A percentile compares a stretch with the other conserved stretches of the same genome.
Evolutionary conservation across 2,797 vertebrate species (phyloP).

Genomic region (Paguma larvata): DNA sequence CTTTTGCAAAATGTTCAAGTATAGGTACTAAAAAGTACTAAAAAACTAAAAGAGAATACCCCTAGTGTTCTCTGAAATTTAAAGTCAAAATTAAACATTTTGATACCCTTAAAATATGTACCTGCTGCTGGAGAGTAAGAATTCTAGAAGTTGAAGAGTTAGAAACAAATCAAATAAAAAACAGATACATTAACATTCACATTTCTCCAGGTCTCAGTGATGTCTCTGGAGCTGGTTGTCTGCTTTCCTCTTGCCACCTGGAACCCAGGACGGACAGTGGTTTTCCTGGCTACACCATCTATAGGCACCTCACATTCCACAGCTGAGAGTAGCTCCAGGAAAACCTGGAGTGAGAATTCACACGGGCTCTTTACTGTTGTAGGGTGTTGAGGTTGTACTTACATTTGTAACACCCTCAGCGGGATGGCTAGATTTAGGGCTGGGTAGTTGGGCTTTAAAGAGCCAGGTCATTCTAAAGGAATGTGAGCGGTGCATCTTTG

Average conservation of each 20-base stretch:
- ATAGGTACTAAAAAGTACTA: not conserved
- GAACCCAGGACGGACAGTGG: not conserved
- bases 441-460: conserved; percentile 46
- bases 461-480: conserved; percentile 77
- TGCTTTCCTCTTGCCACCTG: not conserved
- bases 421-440: not conserved
- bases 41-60: too few relatives aligned
- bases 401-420: not conserved
- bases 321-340: conserved; percentile 5
- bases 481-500: conserved; percentile 74
- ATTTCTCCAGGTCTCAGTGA: not conserved
- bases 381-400: not conserved
- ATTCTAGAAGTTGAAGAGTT: not conserved
- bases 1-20: not conserved
- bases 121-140: not conserved
- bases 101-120: not conserved
- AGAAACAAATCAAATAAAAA: not conserved
- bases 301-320: not conserved
- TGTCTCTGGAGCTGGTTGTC: not conserved
- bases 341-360: not conserved
- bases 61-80: not conserved
- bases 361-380: conserved; percentile 35
- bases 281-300: not conserved
- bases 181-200: not conserved
- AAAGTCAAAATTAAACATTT: not conserved